Percentiles rank a stretch among this genome's conserved stretches.
phyloP scores from a whole-genome alignment of 2,888 invertebrate genomes.

The Melikaiella ostensackeni region DNA sequence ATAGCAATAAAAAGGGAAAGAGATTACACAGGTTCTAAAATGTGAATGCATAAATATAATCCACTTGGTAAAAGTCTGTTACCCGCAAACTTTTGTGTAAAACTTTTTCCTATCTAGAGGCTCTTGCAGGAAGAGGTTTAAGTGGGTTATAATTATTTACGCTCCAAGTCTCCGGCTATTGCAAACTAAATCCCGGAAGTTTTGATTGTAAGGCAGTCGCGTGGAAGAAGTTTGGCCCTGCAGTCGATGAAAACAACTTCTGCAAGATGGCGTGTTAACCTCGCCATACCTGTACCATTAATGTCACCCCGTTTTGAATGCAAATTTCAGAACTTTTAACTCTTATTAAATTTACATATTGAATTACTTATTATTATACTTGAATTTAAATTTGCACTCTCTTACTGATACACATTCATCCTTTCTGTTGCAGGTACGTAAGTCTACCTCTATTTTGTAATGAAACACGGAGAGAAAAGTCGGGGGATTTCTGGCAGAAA shows the following conservation, averaged over 20 bases:
- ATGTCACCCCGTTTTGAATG: constrained; percentile 35
- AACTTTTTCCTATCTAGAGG: constrained; percentile 46
- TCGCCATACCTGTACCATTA: constrained; percentile 26
- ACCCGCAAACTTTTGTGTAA: background rate
- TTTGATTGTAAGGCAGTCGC: constrained; percentile 57
- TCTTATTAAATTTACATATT: constrained; percentile 33
- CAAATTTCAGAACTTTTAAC: constrained; percentile 36
- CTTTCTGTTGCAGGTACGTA: constrained; percentile 72
- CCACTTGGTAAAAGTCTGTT: background rate
- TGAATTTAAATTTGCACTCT: constrained; percentile 5
- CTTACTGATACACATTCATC: constrained; percentile 37
- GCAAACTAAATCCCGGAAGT: constrained; percentile 60
- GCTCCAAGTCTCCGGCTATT: constrained; percentile 60
- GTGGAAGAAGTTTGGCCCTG: constrained; percentile 51
- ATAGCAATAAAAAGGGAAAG: background rate
- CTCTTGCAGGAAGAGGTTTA: constrained; percentile 43
- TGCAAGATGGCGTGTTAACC: constrained; percentile 40
- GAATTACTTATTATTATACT: constrained; percentile 24
- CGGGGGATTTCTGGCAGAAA: too few relatives aligned
- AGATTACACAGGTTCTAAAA: background rate
- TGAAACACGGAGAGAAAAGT: too few relatives aligned
- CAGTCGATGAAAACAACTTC: constrained; percentile 43
- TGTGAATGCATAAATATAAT: constrained; percentile 7
- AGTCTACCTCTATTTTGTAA: background rate
- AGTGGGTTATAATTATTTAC: constrained; percentile 69